These are phyloP conservation scores for Lasioglossum oenotherae DNA, from an alignment of 2,888 invertebrate genomes.

Conservation along the genomic window DNA sequence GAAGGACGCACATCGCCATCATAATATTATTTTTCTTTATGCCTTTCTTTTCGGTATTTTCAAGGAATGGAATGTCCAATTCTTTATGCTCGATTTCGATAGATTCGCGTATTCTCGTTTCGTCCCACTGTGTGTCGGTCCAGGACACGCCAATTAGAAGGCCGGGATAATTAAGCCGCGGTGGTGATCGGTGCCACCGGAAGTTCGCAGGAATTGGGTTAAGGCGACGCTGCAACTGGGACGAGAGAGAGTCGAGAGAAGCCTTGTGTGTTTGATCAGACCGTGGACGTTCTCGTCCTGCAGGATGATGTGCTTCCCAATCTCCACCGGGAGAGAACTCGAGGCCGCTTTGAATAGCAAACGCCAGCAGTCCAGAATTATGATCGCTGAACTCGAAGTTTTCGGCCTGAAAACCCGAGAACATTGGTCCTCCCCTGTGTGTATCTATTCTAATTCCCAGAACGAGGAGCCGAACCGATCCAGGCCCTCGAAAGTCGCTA, in stretches of 20 bases:
- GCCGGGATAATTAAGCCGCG: conserved; percentile 38
- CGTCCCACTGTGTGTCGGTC: background rate
- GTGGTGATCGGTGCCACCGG: conserved; percentile 44
- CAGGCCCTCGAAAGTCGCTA: background rate
- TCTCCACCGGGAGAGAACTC: background rate
- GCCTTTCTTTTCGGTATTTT: no score
- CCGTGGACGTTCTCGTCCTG: background rate
- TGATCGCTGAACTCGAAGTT: background rate
- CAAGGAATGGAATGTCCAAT: no score
- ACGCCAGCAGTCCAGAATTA: background rate
- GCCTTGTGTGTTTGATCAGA: background rate
- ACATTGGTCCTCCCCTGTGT: background rate
- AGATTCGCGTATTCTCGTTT: background rate
- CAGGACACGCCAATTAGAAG: conserved; percentile 42
- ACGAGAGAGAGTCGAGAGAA: conserved; percentile 6
- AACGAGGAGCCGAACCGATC: background rate
- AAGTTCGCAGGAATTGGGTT: conserved; percentile 49
- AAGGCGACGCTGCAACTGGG: conserved; percentile 38
- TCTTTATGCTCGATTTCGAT: no score
- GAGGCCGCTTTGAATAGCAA: background rate
- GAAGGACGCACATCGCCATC: no score
- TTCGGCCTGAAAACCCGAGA: background rate
- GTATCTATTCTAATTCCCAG: background rate
- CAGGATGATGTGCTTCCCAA: background rate
- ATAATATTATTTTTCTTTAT: no score